A percentile compares a stretch with the other conserved stretches of the same genome.
These are phyloP conservation scores for Rhyacichthys aspro DNA, from an alignment of 2,797 vertebrate species.

Conservation along the genomic window DNA sequence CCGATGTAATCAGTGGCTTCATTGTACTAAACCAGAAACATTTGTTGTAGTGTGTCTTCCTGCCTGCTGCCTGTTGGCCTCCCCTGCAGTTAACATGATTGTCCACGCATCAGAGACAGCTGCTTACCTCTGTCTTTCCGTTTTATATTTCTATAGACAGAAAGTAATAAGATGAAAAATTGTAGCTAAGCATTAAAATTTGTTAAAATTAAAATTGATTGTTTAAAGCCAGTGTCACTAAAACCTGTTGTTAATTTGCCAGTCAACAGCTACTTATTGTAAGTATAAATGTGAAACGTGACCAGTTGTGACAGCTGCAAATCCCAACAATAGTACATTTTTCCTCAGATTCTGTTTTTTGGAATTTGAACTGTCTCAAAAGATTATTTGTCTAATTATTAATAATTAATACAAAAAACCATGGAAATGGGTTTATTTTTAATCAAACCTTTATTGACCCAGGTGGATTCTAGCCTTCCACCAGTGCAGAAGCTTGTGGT, in stretches of 20 bases:
- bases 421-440: too few species aligned
- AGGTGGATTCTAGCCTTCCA: constrained; percentile 87
- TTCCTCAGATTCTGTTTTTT: constrained; percentile 8
- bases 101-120: constrained; percentile 45
- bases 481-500: constrained; percentile 91
- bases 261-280: constrained; percentile 27
- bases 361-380: neutral
- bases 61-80: constrained; percentile 37
- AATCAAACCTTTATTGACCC: constrained; percentile 11
- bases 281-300: constrained; percentile 43
- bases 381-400: too few species aligned
- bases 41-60: constrained; percentile 51
- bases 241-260: constrained; percentile 40
- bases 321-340: constrained; percentile 57
- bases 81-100: constrained; percentile 22
- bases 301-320: constrained; percentile 74
- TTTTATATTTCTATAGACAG: neutral
- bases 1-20: constrained; percentile 34
- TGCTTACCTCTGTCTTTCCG: constrained; percentile 43
- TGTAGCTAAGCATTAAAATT: too few species aligned
- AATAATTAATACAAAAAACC: too few species aligned
- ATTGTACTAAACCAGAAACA: constrained; percentile 48
- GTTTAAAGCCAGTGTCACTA: constrained; percentile 19
- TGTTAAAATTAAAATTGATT: too few species aligned
- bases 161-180: constrained; percentile 9